Evolutionary conservation across 2,797 vertebrate species (phyloP), one percentile per base, ranked within the genome.

Genomic region (Esox masquinongy): DNA sequence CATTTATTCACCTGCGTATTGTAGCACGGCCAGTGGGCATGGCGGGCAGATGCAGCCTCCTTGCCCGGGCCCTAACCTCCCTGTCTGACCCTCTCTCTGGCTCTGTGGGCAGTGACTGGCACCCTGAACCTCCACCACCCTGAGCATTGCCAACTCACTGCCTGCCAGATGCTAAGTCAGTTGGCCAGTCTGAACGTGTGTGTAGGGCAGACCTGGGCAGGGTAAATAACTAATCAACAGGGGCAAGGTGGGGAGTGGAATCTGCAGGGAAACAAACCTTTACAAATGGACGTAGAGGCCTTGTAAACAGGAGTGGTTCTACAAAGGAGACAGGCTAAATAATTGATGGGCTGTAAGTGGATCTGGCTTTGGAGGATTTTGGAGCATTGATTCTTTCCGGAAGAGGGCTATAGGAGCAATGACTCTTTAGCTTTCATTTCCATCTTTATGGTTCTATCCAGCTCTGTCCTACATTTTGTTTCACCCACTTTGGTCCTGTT

Each of bases 241-340:
- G 86, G 86, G 86, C 61, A 6, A 16, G 81, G 85, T 68, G 81
- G 79, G 81, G 78, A 82, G 84, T 87, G 87, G 87, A 87, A 87
- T 91, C 85, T 86, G 83, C 59, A 73, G 87, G 89, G 93, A 93
- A 90, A 78, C 91, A 91, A 94, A 94, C 93, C 93, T 94, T 96
- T 94, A 93, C 88, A 92, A 93, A 90, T 94, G 93, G 92, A 86
- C 90, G 84, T 92, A 89, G 92, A 94, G 87, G 93, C 93, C 94
- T 96, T 96, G 95, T 95, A 95, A 95, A 95, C 92, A 96, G 93
- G 89, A 94, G 93, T 89, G 85, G 93, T 94, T 93, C 89, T 92
- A 95, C 92, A 94, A 95, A 95, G 95, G 92, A 93, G 88, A 79
- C 72, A 70, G 2, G 89, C 72, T 96, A 91, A 96, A 96, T 96